phyloP scores from a whole-genome alignment of 1,140 invertebrate genomes.

The Ladona fulva region DNA sequence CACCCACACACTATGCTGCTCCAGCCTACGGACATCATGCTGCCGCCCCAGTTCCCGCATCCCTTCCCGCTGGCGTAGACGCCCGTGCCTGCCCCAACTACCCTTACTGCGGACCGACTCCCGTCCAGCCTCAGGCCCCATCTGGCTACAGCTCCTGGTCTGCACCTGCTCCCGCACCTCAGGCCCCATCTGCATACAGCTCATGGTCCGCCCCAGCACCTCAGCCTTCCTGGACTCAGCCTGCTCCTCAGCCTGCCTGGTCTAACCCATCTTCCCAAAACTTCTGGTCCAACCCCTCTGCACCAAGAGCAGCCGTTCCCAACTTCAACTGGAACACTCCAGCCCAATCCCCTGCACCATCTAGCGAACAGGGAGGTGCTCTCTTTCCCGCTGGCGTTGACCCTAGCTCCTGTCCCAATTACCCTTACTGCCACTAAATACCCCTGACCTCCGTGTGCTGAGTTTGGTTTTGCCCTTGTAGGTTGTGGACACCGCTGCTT shows the following conservation, averaged over 20 bases:
- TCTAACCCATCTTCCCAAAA: no score
- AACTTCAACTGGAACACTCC: background rate
- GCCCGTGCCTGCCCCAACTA: constrained; percentile 22
- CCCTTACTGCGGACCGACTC: constrained; percentile 19
- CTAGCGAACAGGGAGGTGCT: background rate
- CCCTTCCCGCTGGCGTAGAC: constrained; percentile 21
- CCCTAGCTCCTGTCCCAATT: constrained; percentile 45
- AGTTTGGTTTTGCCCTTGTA: no score
- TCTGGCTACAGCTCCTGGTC: background rate
- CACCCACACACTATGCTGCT: background rate
- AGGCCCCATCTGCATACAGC: background rate
- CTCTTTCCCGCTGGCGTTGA: constrained; percentile 32
- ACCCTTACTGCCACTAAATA: constrained; percentile 43
- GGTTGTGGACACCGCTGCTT: no score
- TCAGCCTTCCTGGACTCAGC: no score
- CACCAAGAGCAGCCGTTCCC: no score
- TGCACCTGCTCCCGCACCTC: background rate
- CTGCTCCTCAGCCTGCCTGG: background rate
- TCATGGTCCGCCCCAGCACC: background rate
- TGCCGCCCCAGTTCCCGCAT: constrained; percentile 30
- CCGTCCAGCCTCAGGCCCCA: background rate
- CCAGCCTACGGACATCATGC: constrained; percentile 25
- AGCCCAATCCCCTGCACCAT: background rate
- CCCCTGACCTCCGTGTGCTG: no score
- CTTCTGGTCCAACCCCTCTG: no score